Evolutionary conservation across 1,140 invertebrate genomes (phyloP).

Genomic region (Nasonia giraulti): DNA sequence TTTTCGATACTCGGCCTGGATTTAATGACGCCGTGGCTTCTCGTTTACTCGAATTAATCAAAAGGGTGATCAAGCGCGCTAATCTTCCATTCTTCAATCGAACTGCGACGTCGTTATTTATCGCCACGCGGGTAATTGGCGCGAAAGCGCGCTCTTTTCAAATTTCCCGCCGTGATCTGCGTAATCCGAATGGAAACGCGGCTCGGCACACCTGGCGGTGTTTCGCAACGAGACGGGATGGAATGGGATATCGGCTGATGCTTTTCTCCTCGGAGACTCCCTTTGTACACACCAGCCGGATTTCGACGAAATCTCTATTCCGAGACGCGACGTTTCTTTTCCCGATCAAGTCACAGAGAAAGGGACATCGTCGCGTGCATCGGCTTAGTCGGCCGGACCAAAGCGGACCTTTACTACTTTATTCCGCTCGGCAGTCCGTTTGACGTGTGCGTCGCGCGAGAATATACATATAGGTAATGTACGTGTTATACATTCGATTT

Average conservation of each 20-base stretch:
- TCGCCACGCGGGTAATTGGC: background rate
- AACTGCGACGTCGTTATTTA: background rate
- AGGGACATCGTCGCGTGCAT: too few species aligned
- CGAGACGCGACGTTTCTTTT: background rate
- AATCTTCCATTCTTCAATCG: too few species aligned
- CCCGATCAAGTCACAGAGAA: background rate
- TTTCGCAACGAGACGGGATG: background rate
- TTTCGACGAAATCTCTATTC: conserved; percentile 27
- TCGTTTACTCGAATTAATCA: background rate
- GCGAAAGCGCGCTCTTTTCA: background rate
- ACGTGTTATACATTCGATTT: background rate
- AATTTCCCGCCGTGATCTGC: background rate
- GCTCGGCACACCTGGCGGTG: too few species aligned
- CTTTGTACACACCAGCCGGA: background rate
- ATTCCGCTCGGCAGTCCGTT: background rate
- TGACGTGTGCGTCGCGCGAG: background rate
- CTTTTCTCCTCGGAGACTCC: background rate
- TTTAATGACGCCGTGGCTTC: background rate
- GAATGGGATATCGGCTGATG: conserved; percentile 20
- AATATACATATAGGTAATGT: background rate
- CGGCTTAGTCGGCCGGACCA: background rate
- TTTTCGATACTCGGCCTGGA: background rate
- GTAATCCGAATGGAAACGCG: background rate
- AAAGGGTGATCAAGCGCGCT: background rate
- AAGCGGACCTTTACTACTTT: conserved; percentile 28